Evolutionary conservation across 2,797 vertebrate species (phyloP), one percentile per base, ranked within the genome.

Genomic region (Acrocephalus scirpaceus): DNA sequence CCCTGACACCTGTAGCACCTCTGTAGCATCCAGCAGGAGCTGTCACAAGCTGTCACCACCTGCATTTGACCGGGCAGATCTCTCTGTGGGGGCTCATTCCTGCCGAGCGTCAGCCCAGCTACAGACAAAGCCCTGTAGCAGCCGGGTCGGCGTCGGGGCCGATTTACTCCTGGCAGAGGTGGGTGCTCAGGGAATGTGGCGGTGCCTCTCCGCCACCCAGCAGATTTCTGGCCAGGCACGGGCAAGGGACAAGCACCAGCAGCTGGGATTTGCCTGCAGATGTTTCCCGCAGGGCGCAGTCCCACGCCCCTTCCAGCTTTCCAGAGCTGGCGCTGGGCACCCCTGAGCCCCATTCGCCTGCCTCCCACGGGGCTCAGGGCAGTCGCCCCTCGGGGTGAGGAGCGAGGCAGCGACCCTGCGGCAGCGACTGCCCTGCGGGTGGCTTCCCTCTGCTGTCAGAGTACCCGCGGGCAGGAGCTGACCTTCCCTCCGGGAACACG

Each of bases 111-210:
- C 66, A 82, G n/a, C 51, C 20, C 22, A 2, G 2, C 45, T 23
- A 8, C 40, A 54, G 51, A n/a, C 1, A 1, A 30, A 88, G 64
- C 18, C 38, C n/a, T 6, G 0, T 0, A 1, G 54, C 26, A 10
- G 27, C 6, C 16, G 15, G 27, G 9, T 9, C 0, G 1, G 57
- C n/a, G 4, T 19, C 1, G 3, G 53, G 30, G 38, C 40, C 11
- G 0, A 5, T 54, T 15, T 45, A 14, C 10, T 51, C 50, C 40
- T 10, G 42, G 66, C 7, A 6, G 56, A 38, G 14, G 32, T 18
- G 32, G n/a, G 36, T 0, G 3, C 34, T 62, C 11, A 11, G 48
- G 71, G 50, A 50, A 15, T 7, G 16, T 17, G 69, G 40, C 25
- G 2, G 16, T 40, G 62, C 74, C 12, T 27, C 38, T 78, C 51